Evolutionary conservation across 2,888 invertebrate genomes (phyloP).

Genomic region (Drosophila mayaguana): DNA sequence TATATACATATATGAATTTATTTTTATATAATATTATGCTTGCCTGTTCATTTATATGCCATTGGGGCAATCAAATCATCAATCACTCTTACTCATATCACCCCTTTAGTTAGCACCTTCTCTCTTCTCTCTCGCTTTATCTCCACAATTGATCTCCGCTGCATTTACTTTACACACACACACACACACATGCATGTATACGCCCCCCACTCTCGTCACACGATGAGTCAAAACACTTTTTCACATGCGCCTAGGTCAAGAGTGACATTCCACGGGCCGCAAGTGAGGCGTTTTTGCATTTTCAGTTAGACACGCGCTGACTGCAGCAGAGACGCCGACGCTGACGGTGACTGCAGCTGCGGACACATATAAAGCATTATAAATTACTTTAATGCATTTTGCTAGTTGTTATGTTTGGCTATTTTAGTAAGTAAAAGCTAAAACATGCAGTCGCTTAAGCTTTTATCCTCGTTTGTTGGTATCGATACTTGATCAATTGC

Average conservation of each 20-base stretch:
- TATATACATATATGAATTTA: background rate
- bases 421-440: background rate
- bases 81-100: constrained; percentile 64
- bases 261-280: constrained; percentile 52
- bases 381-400: background rate
- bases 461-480: background rate
- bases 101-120: constrained; percentile 50
- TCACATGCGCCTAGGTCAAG: constrained; percentile 73
- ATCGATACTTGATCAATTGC: background rate
- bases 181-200: background rate
- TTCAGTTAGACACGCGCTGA: constrained; percentile 19
- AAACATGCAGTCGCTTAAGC: background rate
- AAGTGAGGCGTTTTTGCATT: constrained; percentile 29
- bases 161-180: constrained; percentile 29
- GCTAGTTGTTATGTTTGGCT: background rate
- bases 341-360: background rate
- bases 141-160: constrained; percentile 33
- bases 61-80: constrained; percentile 63
- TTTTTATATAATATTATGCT: constrained; percentile 7
- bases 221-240: constrained; percentile 59
- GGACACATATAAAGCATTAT: background rate
- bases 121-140: constrained; percentile 31
- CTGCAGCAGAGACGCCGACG: constrained; percentile 1
- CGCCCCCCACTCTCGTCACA: constrained; percentile 3
- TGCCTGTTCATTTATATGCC: constrained; percentile 39